Base-by-base conservation (phyloP, 2,113 vertebrate species). In the Xenotilapia leptura region DNA sequence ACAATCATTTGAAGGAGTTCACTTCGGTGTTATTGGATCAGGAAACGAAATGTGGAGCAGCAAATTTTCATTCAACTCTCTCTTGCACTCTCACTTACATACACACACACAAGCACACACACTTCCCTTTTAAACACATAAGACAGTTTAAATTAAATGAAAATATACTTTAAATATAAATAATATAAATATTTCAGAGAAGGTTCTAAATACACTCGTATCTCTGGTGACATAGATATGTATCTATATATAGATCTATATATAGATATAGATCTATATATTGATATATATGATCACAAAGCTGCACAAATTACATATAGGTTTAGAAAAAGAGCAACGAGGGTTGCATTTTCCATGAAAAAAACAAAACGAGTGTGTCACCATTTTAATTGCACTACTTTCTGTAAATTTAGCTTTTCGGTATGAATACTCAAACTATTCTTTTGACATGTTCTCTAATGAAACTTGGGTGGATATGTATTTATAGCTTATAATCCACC, bases 241-340 rank as follows among this genome's bases (percentile, higher is more conserved):
- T 55, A 23, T 54, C 5, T 54, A 54, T 23, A 7, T 54, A 12
- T 28, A 5, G 5, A 6, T 31, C 0, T 31, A 6, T 31, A 28
- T 31, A 2, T 33, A 7, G 1, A 3, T 33, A n/a, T n/a, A n/a
- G n/a, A 14, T 2, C 1, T 17, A 47, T 17, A 47, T 7, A 17
- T 47, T 3, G 1, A 49, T 31, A 17, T n/a, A 26, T 47, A 7
- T 19, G 40, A 47, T 75, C 40, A 75, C 23, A 75, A 47, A 75
- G 14, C 40, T 75, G 38, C 23, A 75, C 9, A 28, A 75, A 75
- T 15, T 47, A 4, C 23, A 19, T 75, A 26, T 17, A 75, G 70
- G 40, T 75, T 75, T 47, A 75, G 42, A 6, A 49, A 75, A 75
- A 75, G 42, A 7, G 23, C 42, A 49, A 49, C 23, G 49, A 49